These are phyloP conservation scores for Conops quadrifasciatus DNA, from an alignment of 2,888 invertebrate species.

Conservation along the genomic window DNA sequence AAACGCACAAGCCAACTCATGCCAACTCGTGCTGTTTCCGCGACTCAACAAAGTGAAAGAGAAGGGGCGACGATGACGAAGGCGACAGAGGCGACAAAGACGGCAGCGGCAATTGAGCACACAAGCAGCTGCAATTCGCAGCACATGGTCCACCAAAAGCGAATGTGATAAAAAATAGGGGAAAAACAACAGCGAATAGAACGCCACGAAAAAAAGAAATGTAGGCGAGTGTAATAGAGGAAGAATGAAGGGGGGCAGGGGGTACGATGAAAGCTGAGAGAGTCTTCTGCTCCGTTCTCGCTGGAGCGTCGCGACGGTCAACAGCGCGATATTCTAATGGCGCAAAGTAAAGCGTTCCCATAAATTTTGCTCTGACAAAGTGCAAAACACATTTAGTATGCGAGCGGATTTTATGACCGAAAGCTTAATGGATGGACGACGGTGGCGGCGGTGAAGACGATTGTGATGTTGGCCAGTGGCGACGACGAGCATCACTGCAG, in stretches of 20 bases:
- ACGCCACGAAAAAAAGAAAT: too few relatives aligned
- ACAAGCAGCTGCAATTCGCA: too few relatives aligned
- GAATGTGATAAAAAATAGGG: too few relatives aligned
- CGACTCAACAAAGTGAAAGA: background rate
- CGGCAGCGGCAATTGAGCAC: background rate
- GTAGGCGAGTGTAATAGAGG: too few relatives aligned
- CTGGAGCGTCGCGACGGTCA: background rate
- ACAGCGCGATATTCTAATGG: conserved; percentile 1
- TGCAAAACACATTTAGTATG: conserved; percentile 32
- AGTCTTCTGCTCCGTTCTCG: background rate
- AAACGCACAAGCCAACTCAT: background rate
- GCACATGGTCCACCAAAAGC: too few relatives aligned
- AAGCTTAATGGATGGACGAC: conserved; percentile 17
- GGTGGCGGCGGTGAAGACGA: background rate
- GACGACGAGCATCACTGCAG: background rate
- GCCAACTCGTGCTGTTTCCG: too few relatives aligned
- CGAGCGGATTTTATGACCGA: conserved; percentile 29
- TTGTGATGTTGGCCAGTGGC: background rate
- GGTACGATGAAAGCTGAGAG: too few relatives aligned
- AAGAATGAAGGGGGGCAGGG: too few relatives aligned
- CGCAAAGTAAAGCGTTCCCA: conserved; percentile 23
- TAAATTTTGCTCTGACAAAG: conserved; percentile 34
- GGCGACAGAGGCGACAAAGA: too few relatives aligned
- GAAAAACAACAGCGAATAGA: too few relatives aligned
- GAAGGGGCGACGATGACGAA: too few relatives aligned